Conservation (phyloP, 2,113 vertebrate genomes). For the Mugil cephalus region DNA sequence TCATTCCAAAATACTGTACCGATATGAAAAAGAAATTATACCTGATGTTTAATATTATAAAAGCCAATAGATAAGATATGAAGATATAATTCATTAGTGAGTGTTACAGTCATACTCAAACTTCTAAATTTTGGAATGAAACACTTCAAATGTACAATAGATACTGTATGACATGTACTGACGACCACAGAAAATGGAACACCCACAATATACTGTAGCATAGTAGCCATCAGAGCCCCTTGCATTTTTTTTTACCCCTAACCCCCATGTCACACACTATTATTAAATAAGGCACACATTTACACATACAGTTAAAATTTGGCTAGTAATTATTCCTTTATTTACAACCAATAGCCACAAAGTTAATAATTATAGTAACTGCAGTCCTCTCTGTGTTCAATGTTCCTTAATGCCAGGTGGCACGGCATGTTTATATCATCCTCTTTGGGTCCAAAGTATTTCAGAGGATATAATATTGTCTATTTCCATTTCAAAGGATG, state of each 20-base stretch:
- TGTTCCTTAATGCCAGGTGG: slow-evolving; percentile 40
- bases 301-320: slow-evolving; percentile 89
- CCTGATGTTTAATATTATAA: not conserved
- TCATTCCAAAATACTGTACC: slow-evolving; percentile 70
- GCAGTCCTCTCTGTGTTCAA: slow-evolving; percentile 66
- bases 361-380: slow-evolving; percentile 80
- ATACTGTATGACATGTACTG: slow-evolving; percentile 74
- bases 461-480: slow-evolving; percentile 5
- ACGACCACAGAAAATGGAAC: slow-evolving; percentile 80
- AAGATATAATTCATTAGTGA: slow-evolving; percentile 29
- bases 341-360: slow-evolving; percentile 86
- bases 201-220: slow-evolving; percentile 76
- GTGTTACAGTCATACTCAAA: slow-evolving; percentile 49
- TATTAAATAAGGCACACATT: slow-evolving; percentile 91
- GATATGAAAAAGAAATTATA: not conserved
- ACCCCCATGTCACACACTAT: slow-evolving; percentile 81
- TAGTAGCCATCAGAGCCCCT: slow-evolving; percentile 69
- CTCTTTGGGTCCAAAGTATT: slow-evolving; percentile 60
- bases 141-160: slow-evolving; percentile 78
- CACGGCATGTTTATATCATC: slow-evolving; percentile 38
- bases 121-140: slow-evolving; percentile 73
- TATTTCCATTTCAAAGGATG: slow-evolving; percentile 34
- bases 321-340: slow-evolving; percentile 88
- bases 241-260: slow-evolving; percentile 58
- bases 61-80: slow-evolving; percentile 29